Evolutionary conservation across 2,113 vertebrate species (phyloP), one percentile per base, ranked within the genome.

Genomic region (Syrmaticus mikado): DNA sequence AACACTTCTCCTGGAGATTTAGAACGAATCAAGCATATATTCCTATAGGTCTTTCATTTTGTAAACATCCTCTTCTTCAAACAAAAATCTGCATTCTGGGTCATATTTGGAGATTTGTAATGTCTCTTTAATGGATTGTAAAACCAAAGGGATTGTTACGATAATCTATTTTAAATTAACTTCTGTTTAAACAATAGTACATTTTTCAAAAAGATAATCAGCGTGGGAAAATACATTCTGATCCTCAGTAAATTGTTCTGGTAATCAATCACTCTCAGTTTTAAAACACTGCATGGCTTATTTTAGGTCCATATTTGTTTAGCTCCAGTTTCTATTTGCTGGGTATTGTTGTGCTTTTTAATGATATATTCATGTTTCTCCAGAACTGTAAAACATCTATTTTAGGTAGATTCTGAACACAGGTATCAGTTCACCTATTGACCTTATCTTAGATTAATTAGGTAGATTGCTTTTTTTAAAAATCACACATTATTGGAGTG

Each of bases 151-250:
- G 79, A 92, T 87, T 89, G 64, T 87, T 95, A 87, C 2, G 1
- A 85, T 95, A 93, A 95, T 94, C 93, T 93, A 82, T 74, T 87
- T 93, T 85, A 96, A 94, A 96, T 95, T 93, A 91, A 92, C 82
- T 94, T 89, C 87, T 85, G 60, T 74, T 94, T 92, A 93, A 96
- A 93, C 78, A 91, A 85, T 67, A 77, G 60, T 38, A 60, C 9
- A 62, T 85, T 71, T 92, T 94, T 74, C 61, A 91, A 72, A 91
- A 84, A 85, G 72, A 80, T 91, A 94, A 90, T 89, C 79, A 87
- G 67, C 84, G 40, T n/a, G 71, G 55, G 6, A 40, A 91, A 94
- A 87, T 87, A 55, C 8, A 67, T 71, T 91, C 60, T 91, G 84
- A 89, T 87, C 43, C 17, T 64, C 80, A 61, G 76, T 64, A 85